Conservation (phyloP, 2,113 vertebrate genomes). For the Oryzias celebensis region DNA sequence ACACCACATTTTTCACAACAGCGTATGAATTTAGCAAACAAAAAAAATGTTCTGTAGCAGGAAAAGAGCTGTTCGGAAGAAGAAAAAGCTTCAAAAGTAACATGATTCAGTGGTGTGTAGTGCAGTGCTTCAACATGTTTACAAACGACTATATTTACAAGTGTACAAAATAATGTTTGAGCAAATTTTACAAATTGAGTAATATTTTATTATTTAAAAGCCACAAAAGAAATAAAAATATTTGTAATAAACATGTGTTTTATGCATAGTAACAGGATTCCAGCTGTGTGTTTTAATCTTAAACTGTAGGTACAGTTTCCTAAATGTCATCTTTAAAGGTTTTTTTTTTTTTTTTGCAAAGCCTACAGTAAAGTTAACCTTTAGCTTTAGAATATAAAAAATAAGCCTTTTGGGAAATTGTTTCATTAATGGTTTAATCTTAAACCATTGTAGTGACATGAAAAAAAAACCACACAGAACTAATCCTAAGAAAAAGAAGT, state of each 20-base stretch:
- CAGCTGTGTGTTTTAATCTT: too few relatives aligned
- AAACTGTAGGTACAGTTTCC: conserved; percentile 7
- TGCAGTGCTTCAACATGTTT: not conserved
- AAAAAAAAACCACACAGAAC: not conserved
- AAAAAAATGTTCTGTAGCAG: not conserved
- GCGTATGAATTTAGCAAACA: not conserved
- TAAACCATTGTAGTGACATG: conserved; percentile 10
- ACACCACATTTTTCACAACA: not conserved
- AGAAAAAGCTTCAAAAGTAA: not conserved
- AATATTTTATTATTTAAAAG: too few relatives aligned
- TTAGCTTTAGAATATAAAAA: not conserved
- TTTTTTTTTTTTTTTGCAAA: not conserved
- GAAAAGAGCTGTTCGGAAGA: not conserved
- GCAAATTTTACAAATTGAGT: too few relatives aligned
- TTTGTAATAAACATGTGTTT: too few relatives aligned
- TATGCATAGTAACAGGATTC: too few relatives aligned
- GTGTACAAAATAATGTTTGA: too few relatives aligned
- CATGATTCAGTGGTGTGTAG: not conserved
- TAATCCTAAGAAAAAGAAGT: too few relatives aligned
- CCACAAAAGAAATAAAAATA: too few relatives aligned
- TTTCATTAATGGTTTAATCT: conserved; percentile 1
- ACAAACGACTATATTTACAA: too few relatives aligned
- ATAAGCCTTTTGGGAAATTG: not conserved
- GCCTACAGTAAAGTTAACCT: conserved; percentile 26
- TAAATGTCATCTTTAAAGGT: not conserved